phyloP scores from a whole-genome alignment of 1,140 invertebrate species.

The Hycleus cichorii region DNA sequence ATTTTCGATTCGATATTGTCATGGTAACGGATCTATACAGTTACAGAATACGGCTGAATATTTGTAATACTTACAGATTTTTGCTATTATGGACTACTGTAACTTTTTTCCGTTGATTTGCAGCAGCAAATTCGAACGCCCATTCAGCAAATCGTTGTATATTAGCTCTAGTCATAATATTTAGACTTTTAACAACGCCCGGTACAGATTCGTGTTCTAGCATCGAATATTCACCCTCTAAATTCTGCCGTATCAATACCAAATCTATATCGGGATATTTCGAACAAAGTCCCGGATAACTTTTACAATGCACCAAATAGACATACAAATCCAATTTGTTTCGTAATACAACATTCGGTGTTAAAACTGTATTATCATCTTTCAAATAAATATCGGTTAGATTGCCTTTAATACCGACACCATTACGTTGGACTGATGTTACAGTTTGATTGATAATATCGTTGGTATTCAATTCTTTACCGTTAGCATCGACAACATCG shows the following conservation, averaged over 20 bases:
- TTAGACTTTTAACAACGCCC: conserved; percentile 77
- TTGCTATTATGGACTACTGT: conserved; percentile 70
- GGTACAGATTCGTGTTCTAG: conserved; percentile 59
- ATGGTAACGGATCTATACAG: too few relatives aligned
- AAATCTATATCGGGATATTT: conserved; percentile 56
- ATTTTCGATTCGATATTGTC: too few relatives aligned
- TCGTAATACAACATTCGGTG: conserved; percentile 25
- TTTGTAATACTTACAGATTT: not conserved
- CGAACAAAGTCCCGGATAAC: conserved; percentile 51
- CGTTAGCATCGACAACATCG: conserved; percentile 43
- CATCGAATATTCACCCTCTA: conserved; percentile 52
- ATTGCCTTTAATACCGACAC: conserved; percentile 55
- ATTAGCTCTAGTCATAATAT: conserved; percentile 69
- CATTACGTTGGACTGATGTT: conserved; percentile 57
- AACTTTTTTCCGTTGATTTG: conserved; percentile 65
- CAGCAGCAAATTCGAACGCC: conserved; percentile 73
- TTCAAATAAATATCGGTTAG: not conserved
- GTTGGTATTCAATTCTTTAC: conserved; percentile 23
- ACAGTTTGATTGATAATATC: conserved; percentile 50
- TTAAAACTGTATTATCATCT: not conserved
- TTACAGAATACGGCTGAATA: too few relatives aligned
- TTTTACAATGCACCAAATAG: conserved; percentile 56
- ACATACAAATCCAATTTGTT: conserved; percentile 56
- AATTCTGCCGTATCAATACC: conserved; percentile 60
- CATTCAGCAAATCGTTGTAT: conserved; percentile 69